Conservation (phyloP, 2,113 vertebrate genomes). For the Bufo gargarizans region DNA sequence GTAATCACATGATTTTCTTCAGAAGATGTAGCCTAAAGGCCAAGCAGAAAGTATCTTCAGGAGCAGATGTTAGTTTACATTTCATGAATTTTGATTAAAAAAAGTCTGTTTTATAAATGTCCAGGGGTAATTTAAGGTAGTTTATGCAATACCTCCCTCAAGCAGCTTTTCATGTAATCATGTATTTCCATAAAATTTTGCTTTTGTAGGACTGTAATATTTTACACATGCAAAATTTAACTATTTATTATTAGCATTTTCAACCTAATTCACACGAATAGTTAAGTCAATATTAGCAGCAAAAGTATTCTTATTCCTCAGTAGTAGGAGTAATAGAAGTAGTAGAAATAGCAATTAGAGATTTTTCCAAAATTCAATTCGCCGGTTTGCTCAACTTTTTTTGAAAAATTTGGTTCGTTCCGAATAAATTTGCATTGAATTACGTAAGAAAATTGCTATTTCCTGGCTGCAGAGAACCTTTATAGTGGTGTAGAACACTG, state of each 20-base stretch:
- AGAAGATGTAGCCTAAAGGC: conserved; percentile 2
- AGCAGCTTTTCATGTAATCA: background rate
- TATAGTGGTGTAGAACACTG: no score
- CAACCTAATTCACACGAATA: background rate
- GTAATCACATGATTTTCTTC: background rate
- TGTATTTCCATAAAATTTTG: background rate
- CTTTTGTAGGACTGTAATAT: background rate
- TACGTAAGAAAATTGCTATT: no score
- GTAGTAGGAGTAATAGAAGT: background rate
- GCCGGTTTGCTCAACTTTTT: no score
- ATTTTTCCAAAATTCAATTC: background rate
- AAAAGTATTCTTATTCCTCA: background rate
- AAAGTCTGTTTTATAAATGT: background rate
- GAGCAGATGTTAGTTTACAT: conserved; percentile 17
- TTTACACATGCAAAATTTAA: background rate
- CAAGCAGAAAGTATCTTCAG: background rate
- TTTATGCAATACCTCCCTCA: background rate
- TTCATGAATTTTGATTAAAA: conserved; percentile 8
- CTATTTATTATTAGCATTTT: conserved; percentile 3
- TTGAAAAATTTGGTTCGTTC: no score
- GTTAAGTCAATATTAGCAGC: background rate
- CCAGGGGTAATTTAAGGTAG: background rate
- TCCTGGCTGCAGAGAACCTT: no score
- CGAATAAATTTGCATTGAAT: no score
- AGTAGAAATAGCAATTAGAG: background rate